phyloP scores from a whole-genome alignment of 35 echinoderm and acorn worm genomes.

The Ophioderma brevispina region DNA sequence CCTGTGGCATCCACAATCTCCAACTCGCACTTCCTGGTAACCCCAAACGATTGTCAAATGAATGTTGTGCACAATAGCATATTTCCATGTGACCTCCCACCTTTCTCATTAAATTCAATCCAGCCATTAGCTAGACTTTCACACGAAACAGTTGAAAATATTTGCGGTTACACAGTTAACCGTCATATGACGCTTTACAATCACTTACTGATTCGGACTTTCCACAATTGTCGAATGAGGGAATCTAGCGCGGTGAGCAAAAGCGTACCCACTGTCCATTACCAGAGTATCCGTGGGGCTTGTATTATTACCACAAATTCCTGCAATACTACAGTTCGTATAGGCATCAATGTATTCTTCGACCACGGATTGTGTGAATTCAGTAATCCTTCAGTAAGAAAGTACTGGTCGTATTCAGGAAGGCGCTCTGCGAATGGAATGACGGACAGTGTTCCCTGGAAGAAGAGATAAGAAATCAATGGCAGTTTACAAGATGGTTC shows the following conservation, averaged over 20 bases:
- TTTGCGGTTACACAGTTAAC: constrained; percentile 16
- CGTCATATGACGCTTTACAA: constrained; percentile 25
- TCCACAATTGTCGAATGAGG: constrained; percentile 29
- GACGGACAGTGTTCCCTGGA: constrained; percentile 59
- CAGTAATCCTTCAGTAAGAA: constrained; percentile 17
- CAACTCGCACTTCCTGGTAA: neutral
- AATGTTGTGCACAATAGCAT: constrained; percentile 61
- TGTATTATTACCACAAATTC: neutral
- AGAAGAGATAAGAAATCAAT: neutral
- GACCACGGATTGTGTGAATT: constrained; percentile 64
- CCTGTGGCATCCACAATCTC: constrained; percentile 58
- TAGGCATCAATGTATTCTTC: constrained; percentile 52
- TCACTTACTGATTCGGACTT: neutral
- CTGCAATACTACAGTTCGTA: constrained; percentile 10
- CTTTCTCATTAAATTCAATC: constrained; percentile 57
- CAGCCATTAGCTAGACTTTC: constrained; percentile 81
- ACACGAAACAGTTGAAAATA: constrained; percentile 52
- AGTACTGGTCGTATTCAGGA: constrained; percentile 47
- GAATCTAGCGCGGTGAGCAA: constrained; percentile 66
- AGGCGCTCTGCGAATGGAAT: constrained; percentile 68
- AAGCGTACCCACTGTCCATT: constrained; percentile 81
- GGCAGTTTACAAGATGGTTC: too few relatives aligned
- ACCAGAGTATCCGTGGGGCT: constrained; percentile 71
- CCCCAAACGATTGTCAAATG: neutral
- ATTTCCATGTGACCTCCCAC: constrained; percentile 60